These are phyloP conservation scores for Romanogobio albipinnatus DNA, from an alignment of 2,113 vertebrate genomes.

Conservation along the genomic window DNA sequence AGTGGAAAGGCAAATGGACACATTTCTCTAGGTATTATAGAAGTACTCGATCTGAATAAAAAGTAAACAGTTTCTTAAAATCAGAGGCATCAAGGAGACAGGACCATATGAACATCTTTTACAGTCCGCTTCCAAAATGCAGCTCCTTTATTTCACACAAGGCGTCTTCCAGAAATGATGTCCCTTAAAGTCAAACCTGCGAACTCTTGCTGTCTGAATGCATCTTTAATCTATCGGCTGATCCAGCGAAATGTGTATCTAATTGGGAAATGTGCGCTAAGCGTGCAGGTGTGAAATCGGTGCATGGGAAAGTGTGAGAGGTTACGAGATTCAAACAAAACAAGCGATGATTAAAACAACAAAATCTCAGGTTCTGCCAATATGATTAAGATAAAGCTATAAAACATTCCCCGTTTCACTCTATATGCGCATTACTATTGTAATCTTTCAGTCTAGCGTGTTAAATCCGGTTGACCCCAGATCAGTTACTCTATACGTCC, in stretches of 20 bases:
- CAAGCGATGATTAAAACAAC: conserved; percentile 30
- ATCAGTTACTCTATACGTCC: not conserved
- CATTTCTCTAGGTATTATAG: not conserved
- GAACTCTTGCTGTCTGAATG: not conserved
- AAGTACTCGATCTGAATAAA: not conserved
- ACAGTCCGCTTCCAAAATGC: not conserved
- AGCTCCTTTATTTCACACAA: not conserved
- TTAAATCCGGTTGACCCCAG: conserved; percentile 15
- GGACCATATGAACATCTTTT: not conserved
- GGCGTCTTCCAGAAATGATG: not conserved
- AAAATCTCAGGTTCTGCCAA: conserved; percentile 36
- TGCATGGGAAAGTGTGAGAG: not conserved
- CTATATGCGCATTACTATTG: not conserved
- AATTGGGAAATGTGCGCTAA: not conserved
- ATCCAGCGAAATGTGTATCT: not conserved
- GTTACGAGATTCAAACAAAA: not conserved
- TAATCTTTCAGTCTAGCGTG: not conserved
- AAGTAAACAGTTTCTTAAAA: not conserved
- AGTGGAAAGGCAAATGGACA: not conserved
- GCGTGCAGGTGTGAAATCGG: not conserved
- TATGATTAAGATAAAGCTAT: not conserved
- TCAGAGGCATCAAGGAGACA: not conserved
- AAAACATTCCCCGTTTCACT: not conserved
- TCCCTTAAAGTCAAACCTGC: not conserved
- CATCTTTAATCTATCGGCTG: not conserved